Evolutionary conservation across 2,113 vertebrate species (phyloP).

Genomic region (Percina caprodes): DNA sequence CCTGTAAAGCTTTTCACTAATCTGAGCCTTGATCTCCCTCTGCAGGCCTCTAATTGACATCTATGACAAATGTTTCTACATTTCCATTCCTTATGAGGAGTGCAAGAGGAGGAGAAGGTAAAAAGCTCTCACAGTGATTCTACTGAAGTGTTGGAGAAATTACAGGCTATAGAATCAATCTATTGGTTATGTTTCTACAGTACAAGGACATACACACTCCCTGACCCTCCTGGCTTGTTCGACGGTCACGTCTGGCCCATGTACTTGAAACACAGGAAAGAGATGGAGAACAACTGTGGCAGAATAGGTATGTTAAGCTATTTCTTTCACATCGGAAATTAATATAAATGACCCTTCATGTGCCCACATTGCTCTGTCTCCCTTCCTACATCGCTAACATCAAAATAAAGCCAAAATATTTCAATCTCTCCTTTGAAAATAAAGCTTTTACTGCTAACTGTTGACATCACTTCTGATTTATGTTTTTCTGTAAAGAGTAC

Average conservation of each 20-base stretch:
- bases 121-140: neutral
- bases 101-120: constrained; percentile 94
- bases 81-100: constrained; percentile 94
- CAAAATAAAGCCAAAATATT: neutral
- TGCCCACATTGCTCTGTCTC: neutral
- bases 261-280: constrained; percentile 84
- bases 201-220: constrained; percentile 83
- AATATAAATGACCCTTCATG: neutral
- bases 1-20: constrained; percentile 20
- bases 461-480: neutral
- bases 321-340: neutral
- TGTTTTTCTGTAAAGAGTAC: constrained; percentile 68
- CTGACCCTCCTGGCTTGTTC: constrained; percentile 83
- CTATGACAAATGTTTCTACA: constrained; percentile 91
- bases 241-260: constrained; percentile 87
- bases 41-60: constrained; percentile 90
- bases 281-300: constrained; percentile 81
- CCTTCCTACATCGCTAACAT: neutral
- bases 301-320: constrained; percentile 66
- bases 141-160: neutral
- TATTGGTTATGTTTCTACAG: constrained; percentile 59
- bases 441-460: neutral
- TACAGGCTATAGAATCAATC: neutral
- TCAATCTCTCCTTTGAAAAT: neutral
- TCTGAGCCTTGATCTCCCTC: constrained; percentile 22